Evolutionary conservation across 2,797 vertebrate genomes (phyloP), one percentile per base, ranked within the genome.

Genomic region (Malurus splendens): DNA sequence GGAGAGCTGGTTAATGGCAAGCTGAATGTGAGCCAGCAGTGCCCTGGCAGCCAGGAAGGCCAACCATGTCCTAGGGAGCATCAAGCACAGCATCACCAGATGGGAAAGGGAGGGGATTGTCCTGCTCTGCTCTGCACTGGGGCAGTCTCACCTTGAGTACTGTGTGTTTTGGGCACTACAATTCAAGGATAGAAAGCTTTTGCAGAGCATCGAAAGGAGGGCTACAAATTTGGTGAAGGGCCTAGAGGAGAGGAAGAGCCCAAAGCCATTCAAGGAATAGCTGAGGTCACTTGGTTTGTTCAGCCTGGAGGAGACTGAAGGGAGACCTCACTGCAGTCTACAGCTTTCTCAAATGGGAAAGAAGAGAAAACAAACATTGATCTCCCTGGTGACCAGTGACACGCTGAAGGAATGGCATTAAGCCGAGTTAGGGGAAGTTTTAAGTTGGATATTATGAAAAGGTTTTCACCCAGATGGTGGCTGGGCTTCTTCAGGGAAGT

Each of bases 91-190:
- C 3, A n/a, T 11, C 13, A 36, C 36, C 36, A 36, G 36, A 36
- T 0, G 0, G 36, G 11, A 4, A 36, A 39, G 19, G 36, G n/a
- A 50, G 14, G 17, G 12, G n/a, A 81, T 3, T 67, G 50, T 44
- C 24, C 38, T 0, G 0, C n/a, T 55, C 36, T 74, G 14, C 48
- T 11, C 52, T 59, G 45, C 1, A 0, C 27, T 48, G 36, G 2
- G 4, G 19, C 0, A 0, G 42, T 19, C 24, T 50, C 50, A 61
- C 19, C 48, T 55, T 0, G 0, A 61, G 17, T 50, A 1, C 14
- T 42, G 19, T 14, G 27, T 25, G 23, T 24, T 67, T 42, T 6
- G 17, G 70, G 42, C 27, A 50, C 14, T 12, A 22, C 38, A 81
- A 39, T 7, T 75, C 14, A 66, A 66, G 5, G 50, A 50, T 44